Evolutionary conservation across 2,113 vertebrate genomes (phyloP), one percentile per base, ranked within the genome.

Genomic region (Montifringilla adamsi): DNA sequence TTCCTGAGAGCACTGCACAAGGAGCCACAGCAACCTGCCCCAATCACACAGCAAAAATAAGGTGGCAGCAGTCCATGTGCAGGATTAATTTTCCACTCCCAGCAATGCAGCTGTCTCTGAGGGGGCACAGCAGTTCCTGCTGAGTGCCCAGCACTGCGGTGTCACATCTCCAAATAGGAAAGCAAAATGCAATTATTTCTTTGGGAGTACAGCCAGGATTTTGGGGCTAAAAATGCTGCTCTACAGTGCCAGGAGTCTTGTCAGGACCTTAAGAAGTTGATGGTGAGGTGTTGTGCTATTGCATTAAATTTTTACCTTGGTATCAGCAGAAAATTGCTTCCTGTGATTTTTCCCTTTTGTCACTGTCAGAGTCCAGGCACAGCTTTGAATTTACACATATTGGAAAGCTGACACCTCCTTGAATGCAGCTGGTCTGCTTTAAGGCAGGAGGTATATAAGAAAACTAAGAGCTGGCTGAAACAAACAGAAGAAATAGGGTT

Each of bases 111-210:
- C 87, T 84, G 60, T 59, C 83, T 90, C 82, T 72, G 44, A 88
- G 82, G 63, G 72, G 60, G 44, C 47, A 84, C 68, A 68, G 85
- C 35, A 59, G 52, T 69, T 83, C 63, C 75, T 47, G 67, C 84
- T 59, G 67, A 22, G 55, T 87, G 72, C 70, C 75, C 63, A 24
- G 50, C 15, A 7, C 79, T 60, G 59, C 7, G 3, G 56, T 50
- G 41, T 52, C 52, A 88, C 83, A 60, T 58, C 89, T 93, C 59
- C 88, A 92, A 85, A 60, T 35, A 84, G 64, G 72, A 80, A 74
- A 22, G 79, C 76, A 90, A 93, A 96, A 91, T 88, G 76, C 83
- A 94, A 68, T 96, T 90, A 91, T 44, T 93, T 72, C 35, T 64
- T 53, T 70, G 43, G 82, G 72, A 92, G 44, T 47, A 63, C 27